These are phyloP conservation scores for Aldrovandia affinis DNA, from an alignment of 2,797 vertebrate species.

Conservation along the genomic window DNA sequence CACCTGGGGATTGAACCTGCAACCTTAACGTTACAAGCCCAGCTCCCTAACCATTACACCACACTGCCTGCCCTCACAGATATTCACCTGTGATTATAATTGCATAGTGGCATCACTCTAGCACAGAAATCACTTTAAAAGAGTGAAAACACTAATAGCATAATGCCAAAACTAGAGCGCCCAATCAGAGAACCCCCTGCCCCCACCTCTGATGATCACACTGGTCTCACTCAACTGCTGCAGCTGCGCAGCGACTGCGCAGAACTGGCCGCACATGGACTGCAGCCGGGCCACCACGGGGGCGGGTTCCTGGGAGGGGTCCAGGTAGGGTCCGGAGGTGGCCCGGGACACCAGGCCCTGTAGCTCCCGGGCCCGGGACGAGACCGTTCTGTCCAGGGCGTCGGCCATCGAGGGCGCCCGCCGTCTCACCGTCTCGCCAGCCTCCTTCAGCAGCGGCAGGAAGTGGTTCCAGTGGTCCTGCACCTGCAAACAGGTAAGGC, in stretches of 20 bases:
- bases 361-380: slow-evolving; percentile 60
- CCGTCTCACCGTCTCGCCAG: slow-evolving; percentile 62
- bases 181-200: neutral
- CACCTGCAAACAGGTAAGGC: slow-evolving; percentile 61
- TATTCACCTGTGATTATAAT: neutral
- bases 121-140: neutral
- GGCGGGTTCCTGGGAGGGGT: slow-evolving; percentile 71
- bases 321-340: slow-evolving; percentile 69
- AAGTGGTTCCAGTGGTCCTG: slow-evolving; percentile 71
- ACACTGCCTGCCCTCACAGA: too few species aligned
- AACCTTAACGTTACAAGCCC: too few species aligned
- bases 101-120: neutral
- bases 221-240: slow-evolving; percentile 64
- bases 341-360: slow-evolving; percentile 56
- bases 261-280: slow-evolving; percentile 55
- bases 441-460: slow-evolving; percentile 65
- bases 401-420: slow-evolving; percentile 60
- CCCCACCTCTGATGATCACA: slow-evolving; percentile 69
- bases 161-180: neutral
- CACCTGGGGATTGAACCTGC: too few species aligned
- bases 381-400: slow-evolving; percentile 66
- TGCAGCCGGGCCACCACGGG: slow-evolving; percentile 65
- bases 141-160: neutral
- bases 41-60: too few species aligned
- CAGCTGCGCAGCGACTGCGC: slow-evolving; percentile 55